phyloP scores from a whole-genome alignment of 2,888 invertebrate species.

The Hydriomena furcata region DNA sequence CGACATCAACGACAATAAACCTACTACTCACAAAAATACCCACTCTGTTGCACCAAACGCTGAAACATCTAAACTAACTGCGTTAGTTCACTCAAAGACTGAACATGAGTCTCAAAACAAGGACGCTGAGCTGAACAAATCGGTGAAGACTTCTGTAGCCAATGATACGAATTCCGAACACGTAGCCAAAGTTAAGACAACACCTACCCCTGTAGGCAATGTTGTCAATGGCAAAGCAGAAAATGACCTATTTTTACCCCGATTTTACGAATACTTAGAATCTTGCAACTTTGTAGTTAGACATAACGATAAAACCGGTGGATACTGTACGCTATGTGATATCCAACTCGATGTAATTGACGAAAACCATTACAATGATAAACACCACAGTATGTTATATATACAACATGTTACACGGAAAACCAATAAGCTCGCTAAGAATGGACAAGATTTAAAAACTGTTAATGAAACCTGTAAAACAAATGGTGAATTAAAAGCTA shows the following conservation, averaged over 20 bases:
- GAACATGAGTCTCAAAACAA: neutral
- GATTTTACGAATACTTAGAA: slow-evolving; percentile 19
- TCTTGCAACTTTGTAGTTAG: slow-evolving; percentile 8
- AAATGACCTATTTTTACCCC: no score
- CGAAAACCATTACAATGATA: neutral
- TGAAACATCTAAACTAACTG: neutral
- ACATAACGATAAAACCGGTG: neutral
- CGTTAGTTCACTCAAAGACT: neutral
- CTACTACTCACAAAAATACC: slow-evolving; percentile 4
- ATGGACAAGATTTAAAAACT: neutral
- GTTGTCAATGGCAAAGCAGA: neutral
- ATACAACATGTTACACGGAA: neutral
- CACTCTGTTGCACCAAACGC: neutral
- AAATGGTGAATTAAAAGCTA: neutral
- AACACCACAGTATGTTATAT: slow-evolving; percentile 12
- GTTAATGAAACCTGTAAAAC: neutral
- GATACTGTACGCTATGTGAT: slow-evolving; percentile 15
- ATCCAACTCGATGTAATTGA: neutral
- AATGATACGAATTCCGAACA: no score
- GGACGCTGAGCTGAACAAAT: no score
- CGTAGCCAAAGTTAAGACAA: slow-evolving; percentile 2
- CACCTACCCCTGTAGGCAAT: neutral
- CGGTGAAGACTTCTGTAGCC: neutral
- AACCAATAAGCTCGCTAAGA: neutral
- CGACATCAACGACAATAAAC: slow-evolving; percentile 3